A percentile compares a stretch with the other conserved stretches of the same genome.
Evolutionary conservation across 2,888 invertebrate genomes (phyloP).

Genomic region (Elmis aenea): DNA sequence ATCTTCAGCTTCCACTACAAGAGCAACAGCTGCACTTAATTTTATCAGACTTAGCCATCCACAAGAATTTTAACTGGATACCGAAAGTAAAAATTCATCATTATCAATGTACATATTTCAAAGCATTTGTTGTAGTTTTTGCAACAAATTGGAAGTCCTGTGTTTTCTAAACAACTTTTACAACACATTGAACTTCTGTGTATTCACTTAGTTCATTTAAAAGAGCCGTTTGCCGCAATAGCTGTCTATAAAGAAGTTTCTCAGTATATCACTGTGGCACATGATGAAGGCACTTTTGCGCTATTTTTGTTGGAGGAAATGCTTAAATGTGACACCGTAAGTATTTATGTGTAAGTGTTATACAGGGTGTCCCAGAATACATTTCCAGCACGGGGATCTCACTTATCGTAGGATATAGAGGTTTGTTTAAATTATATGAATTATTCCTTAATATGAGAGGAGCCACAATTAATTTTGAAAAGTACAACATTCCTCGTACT

Average conservation of each 20-base stretch:
- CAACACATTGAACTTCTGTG: conserved; percentile 40
- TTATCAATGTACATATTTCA: no score
- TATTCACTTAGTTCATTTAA: conserved; percentile 49
- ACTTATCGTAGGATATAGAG: no score
- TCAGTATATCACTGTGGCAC: conserved; percentile 41
- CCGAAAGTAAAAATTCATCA: conserved; percentile 16
- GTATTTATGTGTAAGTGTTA: conserved; percentile 22
- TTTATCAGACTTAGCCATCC: conserved; percentile 45
- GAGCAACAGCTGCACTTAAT: conserved; percentile 43
- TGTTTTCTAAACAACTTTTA: no score
- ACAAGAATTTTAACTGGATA: conserved; percentile 21
- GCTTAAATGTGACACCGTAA: conserved; percentile 50
- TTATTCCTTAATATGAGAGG: no score
- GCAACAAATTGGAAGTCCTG: conserved; percentile 12
- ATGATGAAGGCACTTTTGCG: conserved; percentile 51
- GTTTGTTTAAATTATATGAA: no score
- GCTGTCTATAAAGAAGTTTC: conserved; percentile 44
- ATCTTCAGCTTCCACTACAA: conserved; percentile 12
- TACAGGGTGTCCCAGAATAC: no score
- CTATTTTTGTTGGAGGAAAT: conserved; percentile 54
- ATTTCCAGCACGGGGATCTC: no score
- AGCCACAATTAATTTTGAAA: no score
- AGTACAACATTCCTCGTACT: no score
- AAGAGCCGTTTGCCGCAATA: conserved; percentile 48
- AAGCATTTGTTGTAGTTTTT: conserved; percentile 22